Conservation (phyloP, 1,140 invertebrate genomes). For the Trialeurodes vaporariorum region DNA sequence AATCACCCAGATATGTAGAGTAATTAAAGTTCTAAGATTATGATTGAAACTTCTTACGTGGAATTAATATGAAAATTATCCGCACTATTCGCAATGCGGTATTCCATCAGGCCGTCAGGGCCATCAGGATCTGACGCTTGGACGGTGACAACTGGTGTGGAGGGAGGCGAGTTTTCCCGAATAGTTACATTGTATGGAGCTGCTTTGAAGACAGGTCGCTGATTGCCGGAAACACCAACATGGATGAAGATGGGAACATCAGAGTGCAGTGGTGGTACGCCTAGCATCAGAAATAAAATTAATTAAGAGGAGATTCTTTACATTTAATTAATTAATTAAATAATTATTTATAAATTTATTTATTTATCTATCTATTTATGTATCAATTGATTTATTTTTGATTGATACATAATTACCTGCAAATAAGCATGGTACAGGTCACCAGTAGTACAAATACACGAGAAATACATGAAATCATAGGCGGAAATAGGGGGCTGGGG, state of each 20-base stretch:
- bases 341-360: too few relatives aligned
- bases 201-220: conserved; percentile 59
- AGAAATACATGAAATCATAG: too few relatives aligned
- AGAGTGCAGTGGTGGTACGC: conserved; percentile 46
- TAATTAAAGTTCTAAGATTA: conserved; percentile 12
- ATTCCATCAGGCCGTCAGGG: conserved; percentile 51
- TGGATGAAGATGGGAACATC: conserved; percentile 51
- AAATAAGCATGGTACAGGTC: too few relatives aligned
- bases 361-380: too few relatives aligned
- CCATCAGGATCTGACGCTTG: conserved; percentile 64
- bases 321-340: too few relatives aligned
- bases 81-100: conserved; percentile 57
- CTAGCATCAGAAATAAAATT: too few relatives aligned
- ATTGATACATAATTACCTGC: too few relatives aligned
- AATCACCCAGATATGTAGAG: too few relatives aligned
- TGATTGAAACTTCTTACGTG: conserved; percentile 43
- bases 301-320: too few relatives aligned
- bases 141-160: conserved; percentile 55
- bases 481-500: too few relatives aligned
- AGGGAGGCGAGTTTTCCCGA: conserved; percentile 51
- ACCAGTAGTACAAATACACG: too few relatives aligned
- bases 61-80: conserved; percentile 69
- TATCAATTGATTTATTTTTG: too few relatives aligned
- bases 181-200: conserved; percentile 58
- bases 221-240: conserved; percentile 63